Evolutionary conservation across 2,888 invertebrate genomes (phyloP).

Genomic region (Eulithis prunata): DNA sequence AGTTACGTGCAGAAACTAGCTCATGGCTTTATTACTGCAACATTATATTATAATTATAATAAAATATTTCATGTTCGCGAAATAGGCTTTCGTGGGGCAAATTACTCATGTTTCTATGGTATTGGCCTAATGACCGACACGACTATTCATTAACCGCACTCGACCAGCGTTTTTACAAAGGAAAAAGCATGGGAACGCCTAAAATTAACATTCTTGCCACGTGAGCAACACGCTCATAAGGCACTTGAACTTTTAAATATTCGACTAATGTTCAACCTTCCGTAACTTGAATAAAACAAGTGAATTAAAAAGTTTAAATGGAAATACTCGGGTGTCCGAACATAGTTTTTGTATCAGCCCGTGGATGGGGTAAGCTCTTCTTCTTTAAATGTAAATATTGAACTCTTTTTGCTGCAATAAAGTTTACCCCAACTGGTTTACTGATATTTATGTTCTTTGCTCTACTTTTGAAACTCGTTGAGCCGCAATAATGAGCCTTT

Average conservation of each 20-base stretch:
- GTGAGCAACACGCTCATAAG: constrained; percentile 17
- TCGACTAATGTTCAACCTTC: constrained; percentile 16
- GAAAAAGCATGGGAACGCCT: constrained; percentile 29
- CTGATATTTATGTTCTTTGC: constrained; percentile 16
- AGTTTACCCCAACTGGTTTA: constrained; percentile 13
- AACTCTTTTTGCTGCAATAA: constrained; percentile 18
- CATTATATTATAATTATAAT: constrained; percentile 32
- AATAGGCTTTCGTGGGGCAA: constrained; percentile 45
- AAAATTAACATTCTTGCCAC: constrained; percentile 31
- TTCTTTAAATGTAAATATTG: constrained; percentile 22
- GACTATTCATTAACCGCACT: constrained; percentile 50
- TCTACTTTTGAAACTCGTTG: constrained; percentile 31
- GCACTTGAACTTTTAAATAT: constrained; percentile 32
- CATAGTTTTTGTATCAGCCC: constrained; percentile 12
- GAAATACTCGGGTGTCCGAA: constrained; percentile 3
- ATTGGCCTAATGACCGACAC: constrained; percentile 55
- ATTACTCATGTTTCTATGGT: constrained; percentile 51
- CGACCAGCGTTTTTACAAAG: constrained; percentile 28
- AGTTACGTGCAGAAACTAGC: constrained; percentile 17
- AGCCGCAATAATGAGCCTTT: constrained; percentile 40
- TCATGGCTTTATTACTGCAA: constrained; percentile 16
- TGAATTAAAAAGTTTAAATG: constrained; percentile 19
- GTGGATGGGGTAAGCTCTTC: constrained; percentile 1
- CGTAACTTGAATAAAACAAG: constrained; percentile 17
- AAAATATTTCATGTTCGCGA: constrained; percentile 43